Evolutionary conservation across 2,888 invertebrate species (phyloP), one percentile per base, ranked within the genome.

Genomic region (Temnothorax unifasciatus): DNA sequence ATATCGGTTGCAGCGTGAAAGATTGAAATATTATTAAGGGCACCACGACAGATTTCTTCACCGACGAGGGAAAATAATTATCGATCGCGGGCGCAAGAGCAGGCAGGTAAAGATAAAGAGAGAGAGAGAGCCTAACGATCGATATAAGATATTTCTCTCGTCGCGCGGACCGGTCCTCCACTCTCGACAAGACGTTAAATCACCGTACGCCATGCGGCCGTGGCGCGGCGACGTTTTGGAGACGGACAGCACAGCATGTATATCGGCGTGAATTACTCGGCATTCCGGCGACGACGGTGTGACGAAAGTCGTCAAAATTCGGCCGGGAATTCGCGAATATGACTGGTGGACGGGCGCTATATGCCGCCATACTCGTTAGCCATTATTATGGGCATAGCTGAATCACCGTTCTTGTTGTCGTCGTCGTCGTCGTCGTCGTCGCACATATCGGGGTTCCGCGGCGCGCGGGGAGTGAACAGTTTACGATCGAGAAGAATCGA

Each of bases 401-500:
- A 90, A 88, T 90, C 90, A 90, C 81, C 85, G 82, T 85, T 44
- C 52, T 41, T 44, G 38, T 52, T 2, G 50, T 52, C 66, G 52
- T 52, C 38, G 29, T 21, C 21, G n/a, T 29, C 29, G 50, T 34
- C 47, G 47, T 74, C 29, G 38, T 74, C 59, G 81, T 59, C 73
- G 74, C 63, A 38, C 50, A 85, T 61, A 68, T 77, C 75, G 83
- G 47, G 25, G 66, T 87, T 85, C 63, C 83, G 82, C 69, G 41
- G 21, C 82, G 87, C 66, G 64, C 47, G 81, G 54, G 82, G 83
- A 83, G 86, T 85, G 86, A 87, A 86, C 86, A 90, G 91, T 91
- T 91, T 91, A 91, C 90, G 91, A 92, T 91, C 91, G 89, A 86
- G 85, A 91, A 88, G 91, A 91, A 93, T 91, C 91, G 93, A 93